These are phyloP conservation scores for Girardia tigrina DNA, from an alignment of 2,888 invertebrate genomes.

Conservation along the genomic window DNA sequence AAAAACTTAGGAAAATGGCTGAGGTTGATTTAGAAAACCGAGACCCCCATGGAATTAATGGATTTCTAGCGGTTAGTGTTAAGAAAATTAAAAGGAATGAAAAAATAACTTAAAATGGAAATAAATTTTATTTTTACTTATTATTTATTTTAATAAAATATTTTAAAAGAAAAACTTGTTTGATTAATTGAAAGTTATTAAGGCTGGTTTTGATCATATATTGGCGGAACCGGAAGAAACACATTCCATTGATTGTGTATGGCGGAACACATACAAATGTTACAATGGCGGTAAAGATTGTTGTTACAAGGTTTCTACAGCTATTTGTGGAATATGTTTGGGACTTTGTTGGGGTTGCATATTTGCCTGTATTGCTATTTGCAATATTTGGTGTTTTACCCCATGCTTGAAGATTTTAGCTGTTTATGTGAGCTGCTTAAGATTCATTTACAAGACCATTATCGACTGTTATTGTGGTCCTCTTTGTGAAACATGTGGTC, in stretches of 20 bases:
- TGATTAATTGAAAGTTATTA: too few relatives aligned
- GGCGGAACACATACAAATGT: constrained; percentile 59
- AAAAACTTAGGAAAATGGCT: neutral
- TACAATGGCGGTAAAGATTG: constrained; percentile 58
- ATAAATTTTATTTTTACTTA: too few relatives aligned
- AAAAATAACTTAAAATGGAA: too few relatives aligned
- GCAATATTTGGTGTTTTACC: constrained; percentile 61
- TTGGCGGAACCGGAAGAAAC: constrained; percentile 40
- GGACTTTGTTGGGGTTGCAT: constrained; percentile 54
- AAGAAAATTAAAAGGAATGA: too few relatives aligned
- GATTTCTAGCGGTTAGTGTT: constrained; percentile 58
- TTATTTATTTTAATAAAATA: too few relatives aligned
- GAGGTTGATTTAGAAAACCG: constrained; percentile 56
- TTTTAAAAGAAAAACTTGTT: too few relatives aligned
- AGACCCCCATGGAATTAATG: constrained; percentile 60
- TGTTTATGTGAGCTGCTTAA: constrained; percentile 58
- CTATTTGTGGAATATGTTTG: constrained; percentile 58
- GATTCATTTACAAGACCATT: constrained; percentile 55
- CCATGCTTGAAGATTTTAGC: constrained; percentile 59
- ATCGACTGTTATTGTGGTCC: constrained; percentile 58
- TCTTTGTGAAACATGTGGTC: constrained; percentile 57
- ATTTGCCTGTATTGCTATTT: constrained; percentile 53
- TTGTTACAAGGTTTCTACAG: constrained; percentile 60
- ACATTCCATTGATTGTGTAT: constrained; percentile 57
- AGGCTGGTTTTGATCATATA: constrained; percentile 51